Conservation (phyloP, 2,113 vertebrate species). For the Mungos mungo region DNA sequence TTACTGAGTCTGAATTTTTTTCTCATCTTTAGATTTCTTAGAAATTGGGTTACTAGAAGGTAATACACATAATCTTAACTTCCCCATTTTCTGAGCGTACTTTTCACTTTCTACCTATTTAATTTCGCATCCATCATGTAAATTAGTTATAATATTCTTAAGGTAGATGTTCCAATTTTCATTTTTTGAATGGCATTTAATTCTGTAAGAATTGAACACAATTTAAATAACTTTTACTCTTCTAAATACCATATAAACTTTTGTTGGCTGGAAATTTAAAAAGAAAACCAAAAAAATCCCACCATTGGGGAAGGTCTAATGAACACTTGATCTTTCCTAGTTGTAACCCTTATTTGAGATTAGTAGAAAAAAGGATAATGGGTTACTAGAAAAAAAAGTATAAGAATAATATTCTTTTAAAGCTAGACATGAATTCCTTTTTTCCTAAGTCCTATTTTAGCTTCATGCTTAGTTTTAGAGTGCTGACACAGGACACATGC, state of each 20-base stretch:
- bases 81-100: background rate
- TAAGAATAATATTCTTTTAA: background rate
- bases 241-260: background rate
- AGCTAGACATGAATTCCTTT: background rate
- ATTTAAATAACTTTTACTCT: slow-evolving; percentile 22
- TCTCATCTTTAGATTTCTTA: background rate
- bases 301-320: background rate
- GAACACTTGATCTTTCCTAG: background rate
- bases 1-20: slow-evolving; percentile 19
- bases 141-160: background rate
- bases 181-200: background rate
- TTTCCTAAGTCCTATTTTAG: background rate
- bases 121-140: background rate
- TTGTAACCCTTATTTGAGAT: background rate
- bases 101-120: background rate
- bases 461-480: background rate
- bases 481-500: background rate
- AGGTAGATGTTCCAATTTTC: background rate
- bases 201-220: background rate
- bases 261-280: background rate
- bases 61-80: background rate
- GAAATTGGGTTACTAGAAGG: background rate
- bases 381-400: background rate
- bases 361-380: background rate
- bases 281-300: background rate